Evolutionary conservation across 2,888 invertebrate species (phyloP), one percentile per base, ranked within the genome.

Genomic region (Pachydiplax longipennis): DNA sequence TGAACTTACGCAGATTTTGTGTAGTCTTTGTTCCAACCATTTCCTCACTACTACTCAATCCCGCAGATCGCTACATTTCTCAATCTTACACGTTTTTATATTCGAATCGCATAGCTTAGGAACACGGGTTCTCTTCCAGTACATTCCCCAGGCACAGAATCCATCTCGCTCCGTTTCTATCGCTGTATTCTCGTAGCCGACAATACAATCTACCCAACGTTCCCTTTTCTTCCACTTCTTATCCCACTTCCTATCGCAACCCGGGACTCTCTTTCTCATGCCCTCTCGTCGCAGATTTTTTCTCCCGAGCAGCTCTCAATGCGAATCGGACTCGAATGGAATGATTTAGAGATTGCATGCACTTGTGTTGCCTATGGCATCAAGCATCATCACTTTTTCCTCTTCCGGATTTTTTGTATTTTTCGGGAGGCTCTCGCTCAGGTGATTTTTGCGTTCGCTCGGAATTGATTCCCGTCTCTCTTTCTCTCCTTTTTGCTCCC

Each of bases 391-490:
- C 22, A 31, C 83, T 35, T 15, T 31, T 48, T 25, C 31, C 83
- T 35, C 58, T 61, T 31, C 8, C 48, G 61, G 10, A 40, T 44
- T 53, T 73, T 31, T 31, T 31, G 12, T 15, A 22, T 73, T 73
- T 73, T 73, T 31, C 31, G 25, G 12, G 22, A 25, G 48, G 8
- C 48, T 25, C 25, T n/a, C 82, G 15, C 53, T n/a, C 61, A n/a
- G 61, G 87, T 87, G 87, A 87, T 40, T 87, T 65, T 65, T 53
- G n/a, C 58, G 8, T 83, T 65, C 87, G 35, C 58, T 10, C 83
- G 5, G 87, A 87, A 87, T 87, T 87, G 87, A 87, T 87, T 87
- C 37, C 58, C 35, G 35, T 61, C 58, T 58, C 83, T 58, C n/a
- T n/a, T n/a, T n/a, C 31, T 83, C 58, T 35, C 58, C 53, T 82